Conservation (phyloP, 1,140 invertebrate species). For the Rhagoletis zephyria region DNA sequence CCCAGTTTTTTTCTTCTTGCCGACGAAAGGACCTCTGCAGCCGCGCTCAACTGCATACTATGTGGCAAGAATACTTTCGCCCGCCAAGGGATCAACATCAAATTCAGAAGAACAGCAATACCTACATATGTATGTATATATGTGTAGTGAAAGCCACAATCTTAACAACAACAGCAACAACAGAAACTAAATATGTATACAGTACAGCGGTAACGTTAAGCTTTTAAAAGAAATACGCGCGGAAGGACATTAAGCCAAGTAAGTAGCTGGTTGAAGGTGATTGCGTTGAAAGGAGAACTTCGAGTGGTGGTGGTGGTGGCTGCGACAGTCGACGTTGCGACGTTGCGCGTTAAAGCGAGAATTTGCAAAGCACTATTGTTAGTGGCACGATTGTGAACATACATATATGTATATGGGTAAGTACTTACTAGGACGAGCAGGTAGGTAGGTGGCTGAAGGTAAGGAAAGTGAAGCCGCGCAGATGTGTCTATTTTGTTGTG, state of each 20-base stretch:
- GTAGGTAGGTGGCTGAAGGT: not conserved
- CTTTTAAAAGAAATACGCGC: conserved; percentile 23
- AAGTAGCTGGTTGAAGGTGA: conserved; percentile 44
- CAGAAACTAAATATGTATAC: not conserved
- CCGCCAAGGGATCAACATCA: not conserved
- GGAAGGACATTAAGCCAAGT: conserved; percentile 36
- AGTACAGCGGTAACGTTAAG: not conserved
- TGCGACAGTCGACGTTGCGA: not conserved
- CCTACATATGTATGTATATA: not conserved
- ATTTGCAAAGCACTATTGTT: too few relatives aligned
- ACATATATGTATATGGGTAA: too few relatives aligned
- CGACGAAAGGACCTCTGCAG: conserved; percentile 9
- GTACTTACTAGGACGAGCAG: too few relatives aligned
- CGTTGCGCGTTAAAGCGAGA: too few relatives aligned
- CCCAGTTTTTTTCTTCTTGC: not conserved
- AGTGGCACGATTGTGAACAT: too few relatives aligned
- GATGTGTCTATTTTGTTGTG: not conserved
- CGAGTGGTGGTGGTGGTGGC: not conserved
- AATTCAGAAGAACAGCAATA: not conserved
- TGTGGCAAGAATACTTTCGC: conserved; percentile 18
- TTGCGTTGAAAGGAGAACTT: conserved; percentile 18
- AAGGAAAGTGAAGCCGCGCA: not conserved
- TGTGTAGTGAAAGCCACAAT: too few relatives aligned
- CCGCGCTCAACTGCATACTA: conserved; percentile 12
- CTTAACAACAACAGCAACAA: not conserved